Percentiles rank a stretch among this genome's conserved stretches.
These are phyloP conservation scores for Dermatophagoides farinae DNA, from an alignment of 1,140 invertebrate genomes.

Conservation along the genomic window DNA sequence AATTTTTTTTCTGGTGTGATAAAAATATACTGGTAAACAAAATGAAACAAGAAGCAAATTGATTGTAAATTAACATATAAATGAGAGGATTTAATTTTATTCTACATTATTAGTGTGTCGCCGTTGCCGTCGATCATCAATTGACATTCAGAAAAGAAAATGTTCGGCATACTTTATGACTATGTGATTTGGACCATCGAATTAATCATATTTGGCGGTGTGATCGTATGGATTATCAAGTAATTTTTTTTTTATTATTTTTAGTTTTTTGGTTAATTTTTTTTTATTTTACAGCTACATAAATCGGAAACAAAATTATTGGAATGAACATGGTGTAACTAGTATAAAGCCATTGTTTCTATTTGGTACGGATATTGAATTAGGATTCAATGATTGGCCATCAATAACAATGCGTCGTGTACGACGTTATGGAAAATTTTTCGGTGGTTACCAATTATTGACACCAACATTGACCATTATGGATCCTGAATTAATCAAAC, in stretches of 20 bases:
- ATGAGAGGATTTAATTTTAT: no score
- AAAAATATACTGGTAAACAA: no score
- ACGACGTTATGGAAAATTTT: constrained; percentile 4
- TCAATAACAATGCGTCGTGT: not conserved
- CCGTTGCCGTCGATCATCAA: no score
- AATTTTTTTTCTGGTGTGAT: no score
- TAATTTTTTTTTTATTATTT: not conserved
- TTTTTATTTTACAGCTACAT: not conserved
- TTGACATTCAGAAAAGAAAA: no score
- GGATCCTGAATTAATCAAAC: constrained; percentile 22
- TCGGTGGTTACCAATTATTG: constrained; percentile 5
- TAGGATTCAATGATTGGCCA: not conserved
- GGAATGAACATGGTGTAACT: not conserved
- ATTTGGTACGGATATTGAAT: not conserved
- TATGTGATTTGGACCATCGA: not conserved
- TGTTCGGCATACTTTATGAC: no score
- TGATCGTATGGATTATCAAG: not conserved
- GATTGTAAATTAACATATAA: no score
- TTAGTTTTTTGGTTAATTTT: not conserved
- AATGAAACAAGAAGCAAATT: no score
- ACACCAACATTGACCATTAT: constrained; percentile 21
- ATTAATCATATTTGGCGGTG: not conserved
- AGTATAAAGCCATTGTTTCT: not conserved
- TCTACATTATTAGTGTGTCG: no score
- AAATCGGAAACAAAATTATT: not conserved